Conservation (phyloP, 2,113 vertebrate species). For the Rhea americana region DNA sequence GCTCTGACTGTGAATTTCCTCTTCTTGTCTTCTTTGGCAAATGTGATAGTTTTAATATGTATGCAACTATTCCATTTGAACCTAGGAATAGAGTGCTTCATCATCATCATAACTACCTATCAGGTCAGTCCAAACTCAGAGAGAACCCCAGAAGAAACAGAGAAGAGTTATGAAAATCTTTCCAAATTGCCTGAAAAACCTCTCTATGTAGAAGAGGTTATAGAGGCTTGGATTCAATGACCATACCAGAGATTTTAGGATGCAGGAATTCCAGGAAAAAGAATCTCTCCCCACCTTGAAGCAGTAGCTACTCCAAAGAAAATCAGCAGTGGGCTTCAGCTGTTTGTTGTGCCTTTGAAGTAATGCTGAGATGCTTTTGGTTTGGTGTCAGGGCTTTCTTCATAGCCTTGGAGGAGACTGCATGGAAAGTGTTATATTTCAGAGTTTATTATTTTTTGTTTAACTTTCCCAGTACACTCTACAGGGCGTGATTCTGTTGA, state of each 20-base stretch:
- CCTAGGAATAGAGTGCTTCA: not conserved
- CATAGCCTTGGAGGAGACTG: not conserved
- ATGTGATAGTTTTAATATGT: not conserved
- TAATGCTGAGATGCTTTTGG: not conserved
- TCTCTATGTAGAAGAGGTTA: not conserved
- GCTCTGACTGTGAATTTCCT: conserved; percentile 32
- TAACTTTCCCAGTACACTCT: not conserved
- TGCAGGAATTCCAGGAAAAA: not conserved
- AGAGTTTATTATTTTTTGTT: not conserved
- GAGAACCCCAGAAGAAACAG: not conserved
- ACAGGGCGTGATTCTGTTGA: not conserved
- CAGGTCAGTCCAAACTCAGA: not conserved
- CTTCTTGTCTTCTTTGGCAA: conserved; percentile 11
- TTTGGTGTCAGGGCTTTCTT: not conserved
- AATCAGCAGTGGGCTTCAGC: not conserved
- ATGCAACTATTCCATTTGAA: not conserved
- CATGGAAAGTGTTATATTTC: not conserved
- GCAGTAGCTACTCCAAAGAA: not conserved
- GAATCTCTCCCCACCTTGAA: not conserved
- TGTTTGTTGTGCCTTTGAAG: not conserved
- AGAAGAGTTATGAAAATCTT: not conserved
- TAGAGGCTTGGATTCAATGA: not conserved
- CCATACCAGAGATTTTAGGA: not conserved
- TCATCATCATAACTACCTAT: not conserved
- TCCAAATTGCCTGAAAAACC: not conserved